These are phyloP conservation scores for Acanthisitta chloris DNA, from an alignment of 2,113 vertebrate species.

Conservation along the genomic window DNA sequence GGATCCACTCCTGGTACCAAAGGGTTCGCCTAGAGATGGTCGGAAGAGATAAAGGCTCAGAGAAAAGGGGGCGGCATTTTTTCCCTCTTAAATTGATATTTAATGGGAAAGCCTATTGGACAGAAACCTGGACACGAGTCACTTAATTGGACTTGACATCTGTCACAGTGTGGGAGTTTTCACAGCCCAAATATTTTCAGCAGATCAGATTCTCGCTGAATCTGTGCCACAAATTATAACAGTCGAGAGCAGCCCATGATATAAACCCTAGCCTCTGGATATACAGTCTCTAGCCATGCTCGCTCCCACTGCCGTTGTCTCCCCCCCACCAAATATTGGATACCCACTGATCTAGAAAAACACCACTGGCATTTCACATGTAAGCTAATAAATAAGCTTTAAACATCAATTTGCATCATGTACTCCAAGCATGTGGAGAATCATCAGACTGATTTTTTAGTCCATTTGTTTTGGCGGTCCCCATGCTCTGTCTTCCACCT, in stretches of 20 bases:
- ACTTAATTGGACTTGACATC: constrained; percentile 84
- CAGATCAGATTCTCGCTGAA: constrained; percentile 78
- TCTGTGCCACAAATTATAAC: constrained; percentile 77
- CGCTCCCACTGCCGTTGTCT: accelerated
- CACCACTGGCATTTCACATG: constrained; percentile 32
- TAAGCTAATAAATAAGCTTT: constrained; percentile 63
- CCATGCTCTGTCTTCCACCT: neutral
- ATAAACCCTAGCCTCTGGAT: constrained; percentile 60
- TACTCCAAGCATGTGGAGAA: neutral
- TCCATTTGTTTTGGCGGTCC: neutral
- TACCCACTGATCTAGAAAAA: constrained; percentile 55
- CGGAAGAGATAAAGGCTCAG: constrained; percentile 73
- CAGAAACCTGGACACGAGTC: constrained; percentile 78
- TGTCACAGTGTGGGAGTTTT: constrained; percentile 83
- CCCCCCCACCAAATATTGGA: neutral
- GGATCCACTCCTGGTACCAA: constrained; percentile 68
- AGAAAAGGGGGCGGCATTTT: constrained; percentile 74
- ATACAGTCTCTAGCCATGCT: constrained; percentile 26
- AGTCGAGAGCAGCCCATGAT: constrained; percentile 68
- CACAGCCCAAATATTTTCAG: constrained; percentile 82
- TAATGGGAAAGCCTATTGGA: constrained; percentile 82
- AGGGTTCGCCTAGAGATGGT: constrained; percentile 72
- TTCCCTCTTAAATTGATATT: constrained; percentile 78
- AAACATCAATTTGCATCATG: constrained; percentile 33
- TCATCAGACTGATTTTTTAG: neutral